A percentile compares a stretch with the other conserved stretches of the same genome.
Evolutionary conservation across 2,888 invertebrate genomes (phyloP).

Genomic region (Clistopyga incitator): DNA sequence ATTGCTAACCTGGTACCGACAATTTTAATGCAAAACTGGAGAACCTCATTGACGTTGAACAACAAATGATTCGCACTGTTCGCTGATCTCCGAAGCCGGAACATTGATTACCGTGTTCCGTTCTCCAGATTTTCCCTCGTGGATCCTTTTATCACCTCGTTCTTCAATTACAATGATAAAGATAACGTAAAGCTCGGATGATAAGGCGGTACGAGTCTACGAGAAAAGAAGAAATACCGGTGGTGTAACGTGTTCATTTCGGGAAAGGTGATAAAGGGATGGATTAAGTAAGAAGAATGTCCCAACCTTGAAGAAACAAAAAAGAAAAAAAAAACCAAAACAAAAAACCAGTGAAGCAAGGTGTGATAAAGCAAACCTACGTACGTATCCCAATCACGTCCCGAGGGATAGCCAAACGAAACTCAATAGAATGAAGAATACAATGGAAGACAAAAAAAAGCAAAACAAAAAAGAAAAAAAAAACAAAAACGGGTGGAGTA

Average conservation of each 20-base stretch:
- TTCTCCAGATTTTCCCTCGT: background rate
- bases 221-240: background rate
- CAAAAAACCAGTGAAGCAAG: background rate
- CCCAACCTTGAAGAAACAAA: background rate
- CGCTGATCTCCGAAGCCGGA: too few relatives aligned
- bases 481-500: background rate
- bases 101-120: background rate
- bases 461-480: too few relatives aligned
- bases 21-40: constrained; percentile 3
- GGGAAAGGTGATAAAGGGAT: background rate
- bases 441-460: too few relatives aligned
- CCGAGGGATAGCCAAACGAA: background rate
- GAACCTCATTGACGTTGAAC: background rate
- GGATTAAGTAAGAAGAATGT: background rate
- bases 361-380: background rate
- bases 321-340: too few relatives aligned
- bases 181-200: background rate
- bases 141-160: background rate
- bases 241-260: background rate
- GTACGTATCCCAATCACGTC: background rate
- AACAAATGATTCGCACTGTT: too few relatives aligned
- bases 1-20: background rate
- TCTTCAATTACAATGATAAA: background rate
- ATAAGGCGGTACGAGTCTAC: background rate
- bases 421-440: background rate